phyloP scores from a whole-genome alignment of 2,113 vertebrate species.

The Limnothrissa miodon region DNA sequence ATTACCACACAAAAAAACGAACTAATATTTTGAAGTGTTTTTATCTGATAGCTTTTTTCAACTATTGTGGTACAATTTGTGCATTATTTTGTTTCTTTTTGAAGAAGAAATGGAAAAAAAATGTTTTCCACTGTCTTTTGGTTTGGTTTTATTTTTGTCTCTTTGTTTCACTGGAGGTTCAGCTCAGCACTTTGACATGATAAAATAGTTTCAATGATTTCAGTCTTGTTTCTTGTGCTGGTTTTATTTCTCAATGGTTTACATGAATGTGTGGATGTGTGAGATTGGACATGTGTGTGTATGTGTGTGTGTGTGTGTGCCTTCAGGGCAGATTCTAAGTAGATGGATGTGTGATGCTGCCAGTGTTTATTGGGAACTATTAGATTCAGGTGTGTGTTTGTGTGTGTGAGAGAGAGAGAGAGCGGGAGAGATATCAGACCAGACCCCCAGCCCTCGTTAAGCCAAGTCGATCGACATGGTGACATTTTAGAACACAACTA shows the following conservation, averaged over 20 bases:
- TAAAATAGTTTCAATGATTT: conserved; percentile 79
- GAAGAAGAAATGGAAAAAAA: conserved; percentile 66
- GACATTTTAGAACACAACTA: conserved; percentile 68
- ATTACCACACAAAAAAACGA: conserved; percentile 62
- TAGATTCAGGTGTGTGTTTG: conserved; percentile 14
- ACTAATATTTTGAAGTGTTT: conserved; percentile 84
- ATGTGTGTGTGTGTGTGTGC: conserved; percentile 8
- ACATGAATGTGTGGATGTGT: not conserved
- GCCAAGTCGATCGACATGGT: conserved; percentile 71
- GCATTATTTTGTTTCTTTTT: conserved; percentile 70
- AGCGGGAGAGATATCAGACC: conserved; percentile 62
- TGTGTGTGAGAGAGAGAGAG: conserved; percentile 9
- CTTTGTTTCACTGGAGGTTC: conserved; percentile 81
- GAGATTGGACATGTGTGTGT: not conserved
- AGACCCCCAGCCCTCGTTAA: conserved; percentile 72
- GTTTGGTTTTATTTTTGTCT: conserved; percentile 70
- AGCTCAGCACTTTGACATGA: conserved; percentile 83
- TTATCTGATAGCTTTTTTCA: conserved; percentile 77
- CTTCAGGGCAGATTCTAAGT: not conserved
- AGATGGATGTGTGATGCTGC: conserved; percentile 1
- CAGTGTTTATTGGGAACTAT: not conserved
- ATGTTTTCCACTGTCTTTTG: conserved; percentile 70
- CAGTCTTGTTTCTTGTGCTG: conserved; percentile 56
- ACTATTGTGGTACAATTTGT: conserved; percentile 83
- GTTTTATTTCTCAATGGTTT: conserved; percentile 38